These are phyloP conservation scores for Nesoenas mayeri DNA, from an alignment of 2,113 vertebrate species.

Conservation along the genomic window DNA sequence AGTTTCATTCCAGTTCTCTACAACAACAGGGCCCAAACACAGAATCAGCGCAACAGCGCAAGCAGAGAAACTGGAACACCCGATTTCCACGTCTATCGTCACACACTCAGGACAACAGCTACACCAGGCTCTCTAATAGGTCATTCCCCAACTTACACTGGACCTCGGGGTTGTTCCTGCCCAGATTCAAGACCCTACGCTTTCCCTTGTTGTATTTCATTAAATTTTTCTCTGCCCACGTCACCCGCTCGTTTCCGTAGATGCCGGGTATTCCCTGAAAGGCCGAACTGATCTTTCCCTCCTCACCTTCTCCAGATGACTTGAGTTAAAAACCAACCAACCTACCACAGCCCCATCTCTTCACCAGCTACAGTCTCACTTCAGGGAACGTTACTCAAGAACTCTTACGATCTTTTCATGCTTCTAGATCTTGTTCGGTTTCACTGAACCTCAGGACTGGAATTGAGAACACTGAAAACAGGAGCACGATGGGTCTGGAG, in stretches of 20 bases:
- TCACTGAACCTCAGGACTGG: background rate
- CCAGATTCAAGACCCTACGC: too few species aligned
- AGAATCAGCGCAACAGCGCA: background rate
- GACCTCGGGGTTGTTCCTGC: too few species aligned
- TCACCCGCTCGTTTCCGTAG: background rate
- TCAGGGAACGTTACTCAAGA: background rate
- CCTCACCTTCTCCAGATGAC: background rate
- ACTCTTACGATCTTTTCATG: background rate
- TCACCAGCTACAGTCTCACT: background rate
- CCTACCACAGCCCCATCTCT: rapidly evolving
- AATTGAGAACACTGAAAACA: background rate
- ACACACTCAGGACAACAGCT: rapidly evolving
- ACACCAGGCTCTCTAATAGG: background rate
- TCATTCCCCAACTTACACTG: too few species aligned
- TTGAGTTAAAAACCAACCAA: too few species aligned
- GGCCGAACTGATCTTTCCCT: background rate
- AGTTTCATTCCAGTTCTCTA: background rate
- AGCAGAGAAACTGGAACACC: background rate
- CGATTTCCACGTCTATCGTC: background rate
- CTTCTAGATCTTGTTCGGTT: background rate
- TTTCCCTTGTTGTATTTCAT: too few species aligned
- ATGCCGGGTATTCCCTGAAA: rapidly evolving
- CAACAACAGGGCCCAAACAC: background rate
- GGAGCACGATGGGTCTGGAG: rapidly evolving
- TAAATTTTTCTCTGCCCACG: rapidly evolving